Evolutionary conservation across 2,888 invertebrate species (phyloP), one percentile per base, ranked within the genome.

Genomic region (Ceratothoa steindachneri): DNA sequence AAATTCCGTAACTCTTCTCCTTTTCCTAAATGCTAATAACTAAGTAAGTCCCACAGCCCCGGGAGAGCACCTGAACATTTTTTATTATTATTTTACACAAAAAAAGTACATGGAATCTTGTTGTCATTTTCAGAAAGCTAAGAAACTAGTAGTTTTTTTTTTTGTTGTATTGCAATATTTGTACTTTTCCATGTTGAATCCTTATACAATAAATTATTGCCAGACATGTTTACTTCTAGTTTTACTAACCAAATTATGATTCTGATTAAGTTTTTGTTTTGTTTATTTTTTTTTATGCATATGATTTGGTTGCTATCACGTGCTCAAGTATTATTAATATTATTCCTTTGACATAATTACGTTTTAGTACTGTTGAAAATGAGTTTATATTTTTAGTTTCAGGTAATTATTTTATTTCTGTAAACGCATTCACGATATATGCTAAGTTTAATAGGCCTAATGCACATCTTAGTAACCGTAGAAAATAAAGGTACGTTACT

Each of bases 111-210:
- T 66, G 64, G 51, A 65, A 78, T 77, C 77, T 73, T 74, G 77
- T 77, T 79, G 74, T 75, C 71, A 69, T 73, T 77, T 73, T 74
- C 72, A 77, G 75, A 73, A 55, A 55, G 55, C 55, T 55, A 55
- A 55, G 19, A 55, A 55, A 55, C 7, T 55, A 55, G 12, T 55
- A 15, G 71, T 75, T 77, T n/a, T n/a, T 77, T 75, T 74, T 83
- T 83, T 83, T 83, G 83, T 83, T 87, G 87, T 87, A 87, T 86
- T 86, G 86, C 87, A 87, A 87, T 87, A 87, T 87, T 87, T 87
- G 87, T 87, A 87, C 87, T 87, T 87, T 87, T 87, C 86, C 87
- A 87, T 87, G 87, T 87, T 87, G 86, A 87, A 85, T 86, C 86
- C 86, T 86, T 86, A 86, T 86, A 86, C 85, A 87, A 86, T 86